Evolutionary conservation across 2,888 invertebrate species (phyloP), one percentile per base, ranked within the genome.

Genomic region (Hirtodrosophila cameraria): DNA sequence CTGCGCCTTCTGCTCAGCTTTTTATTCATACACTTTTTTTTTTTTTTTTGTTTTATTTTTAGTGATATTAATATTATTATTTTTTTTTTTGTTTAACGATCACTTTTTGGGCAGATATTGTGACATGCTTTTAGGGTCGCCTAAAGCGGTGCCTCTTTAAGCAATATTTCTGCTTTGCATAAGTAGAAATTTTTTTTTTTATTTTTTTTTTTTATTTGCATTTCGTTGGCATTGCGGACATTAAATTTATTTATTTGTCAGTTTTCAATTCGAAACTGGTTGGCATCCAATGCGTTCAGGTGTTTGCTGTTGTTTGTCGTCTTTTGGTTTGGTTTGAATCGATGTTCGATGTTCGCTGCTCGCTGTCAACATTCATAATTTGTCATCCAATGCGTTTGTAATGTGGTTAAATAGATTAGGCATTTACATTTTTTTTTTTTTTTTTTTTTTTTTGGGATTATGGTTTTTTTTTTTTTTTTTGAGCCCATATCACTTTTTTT

Each of bases 91-190:
- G 18, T 55, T 45, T 42, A 9, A 45, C 31, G 48, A 41, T 61
- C 55, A 59, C 23, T 38, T 70, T n/a, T 69, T 66, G 63, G 64
- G 70, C 57, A 65, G 80, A 58, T 68, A 70, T 85, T 86, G 84
- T 86, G 84, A 86, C 83, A 86, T 69, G 83, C 39, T 74, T 81
- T 85, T 86, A 66, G 73, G 79, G 86, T 77, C 82, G 69, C 54
- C 58, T 54, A 58, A 50, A 48, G 65, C 66, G 77, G 60, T 67
- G 80, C 65, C 59, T 62, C 69, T 85, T 85, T 81, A 63, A 81
- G 84, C 86, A 85, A 86, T 84, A 72, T 83, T 75, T 78, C 83
- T 74, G 81, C 86, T 85, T 85, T 85, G 86, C 84, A 85, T 85
- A 85, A 85, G 75, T 85, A 85, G 86, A 85, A 85, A 86, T 75